Conservation (phyloP, 2,113 vertebrate species). For the Ameiurus melas region DNA sequence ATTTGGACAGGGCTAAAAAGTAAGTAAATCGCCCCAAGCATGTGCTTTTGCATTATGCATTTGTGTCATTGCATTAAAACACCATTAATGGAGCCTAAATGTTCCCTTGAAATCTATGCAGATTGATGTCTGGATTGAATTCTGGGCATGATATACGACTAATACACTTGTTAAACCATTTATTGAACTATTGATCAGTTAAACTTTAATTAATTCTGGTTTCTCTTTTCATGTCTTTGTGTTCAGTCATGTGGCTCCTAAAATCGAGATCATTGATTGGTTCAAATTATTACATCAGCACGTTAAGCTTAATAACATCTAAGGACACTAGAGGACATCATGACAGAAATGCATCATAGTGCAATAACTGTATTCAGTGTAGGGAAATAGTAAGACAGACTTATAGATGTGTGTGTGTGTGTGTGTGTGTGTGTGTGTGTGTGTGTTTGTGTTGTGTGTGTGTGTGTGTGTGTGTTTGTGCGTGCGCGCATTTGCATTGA, state of each 20-base stretch:
- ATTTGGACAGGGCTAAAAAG: neutral
- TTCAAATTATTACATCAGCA: neutral
- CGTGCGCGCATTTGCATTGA: neutral
- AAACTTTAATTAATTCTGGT: constrained; percentile 22
- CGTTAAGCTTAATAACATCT: neutral
- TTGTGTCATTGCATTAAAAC: neutral
- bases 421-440: neutral
- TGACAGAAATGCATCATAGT: constrained; percentile 5
- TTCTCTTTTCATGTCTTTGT: neutral
- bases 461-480: neutral
- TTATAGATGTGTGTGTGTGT: neutral
- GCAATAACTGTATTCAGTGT: neutral
- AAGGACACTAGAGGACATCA: constrained; percentile 11
- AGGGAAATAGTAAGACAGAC: neutral
- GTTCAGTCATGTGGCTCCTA: neutral
- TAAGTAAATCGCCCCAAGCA: neutral
- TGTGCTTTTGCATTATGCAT: neutral
- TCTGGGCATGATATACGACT: neutral
- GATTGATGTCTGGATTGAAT: neutral
- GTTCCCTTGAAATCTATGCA: neutral
- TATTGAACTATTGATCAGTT: constrained; percentile 21
- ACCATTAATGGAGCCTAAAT: neutral
- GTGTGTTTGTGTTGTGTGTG: neutral
- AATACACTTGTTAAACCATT: neutral
- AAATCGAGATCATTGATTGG: neutral